Evolutionary conservation across 2,888 invertebrate species (phyloP), one percentile per base, ranked within the genome.

Genomic region (Brachylomia viminalis): DNA sequence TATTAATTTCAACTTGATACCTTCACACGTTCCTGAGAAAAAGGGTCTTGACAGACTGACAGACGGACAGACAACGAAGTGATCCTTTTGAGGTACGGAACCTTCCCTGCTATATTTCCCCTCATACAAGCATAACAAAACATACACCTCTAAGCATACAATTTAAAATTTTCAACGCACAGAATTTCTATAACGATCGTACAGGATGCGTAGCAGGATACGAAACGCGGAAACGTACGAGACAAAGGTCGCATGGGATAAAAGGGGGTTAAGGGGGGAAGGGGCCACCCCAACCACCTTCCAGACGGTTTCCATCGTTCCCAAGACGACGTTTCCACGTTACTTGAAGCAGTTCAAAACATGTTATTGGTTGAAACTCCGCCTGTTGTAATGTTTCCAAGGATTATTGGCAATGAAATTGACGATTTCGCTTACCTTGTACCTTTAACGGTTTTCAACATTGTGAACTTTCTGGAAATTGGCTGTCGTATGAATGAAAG

Each of bases 141-240:
- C 15, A 45, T 23, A 69, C 45, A 49, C 0, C 20, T 42, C 23
- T 49, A 11, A 66, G 38, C 61, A 65, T 27, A 67, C 27, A 68
- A 75, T 56, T 75, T 56, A 45, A 80, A 75, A 52, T 65, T 52
- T 75, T 61, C 38, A 45, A 45, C 62, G 54, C 17, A 47, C 33
- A 61, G 27, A 80, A 84, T 72, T 75, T 82, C 80, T 80, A 58
- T 80, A 84, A 87, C 77, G 75, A 79, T 79, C 72, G 67, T 69
- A 67, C 79, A 86, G 87, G 80, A 85, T 79, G 76, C 82, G 78
- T 85, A 84, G 71, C 88, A 82, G 87, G 88, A 88, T 86, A 86
- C 83, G 80, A 67, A 80, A 76, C 68, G 69, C 83, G 92, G 92
- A 92, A 91, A 89, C 88, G 88, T 79, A 83, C 87, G 88, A 91